These are phyloP conservation scores for Thaumatotibia leucotreta DNA, from an alignment of 1,140 invertebrate genomes.

Conservation along the genomic window DNA sequence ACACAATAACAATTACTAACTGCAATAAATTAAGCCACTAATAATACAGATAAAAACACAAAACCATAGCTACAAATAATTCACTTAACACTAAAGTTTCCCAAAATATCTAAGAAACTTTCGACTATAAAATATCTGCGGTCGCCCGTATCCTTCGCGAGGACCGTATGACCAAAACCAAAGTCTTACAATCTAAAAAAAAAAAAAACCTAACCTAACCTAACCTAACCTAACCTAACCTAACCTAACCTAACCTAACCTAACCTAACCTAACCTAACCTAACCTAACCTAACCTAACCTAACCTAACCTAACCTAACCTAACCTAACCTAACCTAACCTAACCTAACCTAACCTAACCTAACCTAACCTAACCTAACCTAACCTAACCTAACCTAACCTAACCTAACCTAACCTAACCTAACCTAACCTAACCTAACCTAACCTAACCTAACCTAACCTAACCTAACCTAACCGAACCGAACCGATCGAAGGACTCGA, in stretches of 20 bases:
- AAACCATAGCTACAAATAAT: no score
- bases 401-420: slow-evolving; percentile 24
- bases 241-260: slow-evolving; percentile 22
- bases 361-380: slow-evolving; percentile 25
- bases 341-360: slow-evolving; percentile 17
- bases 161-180: no score
- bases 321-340: slow-evolving; percentile 17
- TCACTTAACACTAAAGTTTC: no score
- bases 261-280: slow-evolving; percentile 22
- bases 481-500: no score
- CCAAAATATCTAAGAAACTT: no score
- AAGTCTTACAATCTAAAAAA: no score
- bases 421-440: slow-evolving; percentile 16
- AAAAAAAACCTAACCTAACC: slow-evolving; percentile 20
- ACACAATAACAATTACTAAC: no score
- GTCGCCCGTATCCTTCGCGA: no score
- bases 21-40: no score
- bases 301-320: slow-evolving; percentile 30
- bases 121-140: no score
- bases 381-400: slow-evolving; percentile 22
- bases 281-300: slow-evolving; percentile 35
- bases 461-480: slow-evolving; percentile 32
- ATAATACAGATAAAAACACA: no score
- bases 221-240: slow-evolving; percentile 23
- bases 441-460: slow-evolving; percentile 16